Conservation (phyloP, 2,888 invertebrate genomes). For the Limnephilus marmoratus region DNA sequence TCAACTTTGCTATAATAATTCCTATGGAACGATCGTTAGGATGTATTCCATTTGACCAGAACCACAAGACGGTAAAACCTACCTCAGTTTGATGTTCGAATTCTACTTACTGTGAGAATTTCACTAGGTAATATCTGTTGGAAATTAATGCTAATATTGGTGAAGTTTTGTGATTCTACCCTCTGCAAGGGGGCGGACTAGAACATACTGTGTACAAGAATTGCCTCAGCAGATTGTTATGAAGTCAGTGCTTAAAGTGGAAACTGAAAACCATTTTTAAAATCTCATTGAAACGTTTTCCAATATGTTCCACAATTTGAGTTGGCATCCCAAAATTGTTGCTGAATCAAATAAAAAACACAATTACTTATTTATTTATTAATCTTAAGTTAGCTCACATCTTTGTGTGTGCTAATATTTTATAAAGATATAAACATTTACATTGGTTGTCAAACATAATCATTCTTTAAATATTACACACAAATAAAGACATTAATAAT, state of each 20-base stretch:
- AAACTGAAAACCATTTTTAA: too few relatives aligned
- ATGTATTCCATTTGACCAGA: constrained; percentile 4
- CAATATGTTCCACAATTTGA: too few relatives aligned
- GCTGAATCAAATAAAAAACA: too few relatives aligned
- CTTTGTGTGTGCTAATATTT: too few relatives aligned
- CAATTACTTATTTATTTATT: too few relatives aligned
- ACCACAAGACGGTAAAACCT: neutral
- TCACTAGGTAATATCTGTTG: neutral
- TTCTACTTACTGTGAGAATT: neutral
- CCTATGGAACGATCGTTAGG: constrained; percentile 59
- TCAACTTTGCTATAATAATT: constrained; percentile 59
- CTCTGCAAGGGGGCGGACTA: neutral
- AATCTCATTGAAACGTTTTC: too few relatives aligned
- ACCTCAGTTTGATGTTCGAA: neutral
- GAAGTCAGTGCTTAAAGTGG: constrained; percentile 14
- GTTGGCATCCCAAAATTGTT: too few relatives aligned
- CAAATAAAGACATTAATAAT: too few relatives aligned
- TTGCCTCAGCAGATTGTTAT: constrained; percentile 19
- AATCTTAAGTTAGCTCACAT: too few relatives aligned
- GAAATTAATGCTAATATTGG: neutral
- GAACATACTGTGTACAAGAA: constrained; percentile 9
- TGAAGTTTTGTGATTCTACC: neutral
- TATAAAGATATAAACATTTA: too few relatives aligned
- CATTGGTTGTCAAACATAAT: too few relatives aligned
- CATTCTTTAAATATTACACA: too few relatives aligned